These are phyloP conservation scores for Tenthredo scrophulariae DNA, from an alignment of 2,888 invertebrate species.

Conservation along the genomic window DNA sequence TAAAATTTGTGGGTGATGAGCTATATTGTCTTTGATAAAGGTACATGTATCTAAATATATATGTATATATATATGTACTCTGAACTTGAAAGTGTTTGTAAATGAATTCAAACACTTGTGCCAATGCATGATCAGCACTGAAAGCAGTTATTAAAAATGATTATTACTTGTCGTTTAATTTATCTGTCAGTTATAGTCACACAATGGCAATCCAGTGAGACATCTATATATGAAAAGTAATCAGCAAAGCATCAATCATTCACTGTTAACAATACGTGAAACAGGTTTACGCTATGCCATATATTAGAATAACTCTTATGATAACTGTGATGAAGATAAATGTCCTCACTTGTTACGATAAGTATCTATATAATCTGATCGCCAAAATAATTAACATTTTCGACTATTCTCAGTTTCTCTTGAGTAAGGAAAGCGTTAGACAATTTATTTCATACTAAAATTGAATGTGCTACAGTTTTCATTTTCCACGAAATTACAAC, in stretches of 20 bases:
- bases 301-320: neutral
- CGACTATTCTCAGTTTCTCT: neutral
- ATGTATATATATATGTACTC: neutral
- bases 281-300: neutral
- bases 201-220: neutral
- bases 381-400: neutral
- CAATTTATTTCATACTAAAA: neutral
- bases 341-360: neutral
- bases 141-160: neutral
- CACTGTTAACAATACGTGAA: neutral
- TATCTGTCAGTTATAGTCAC: neutral
- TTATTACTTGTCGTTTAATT: neutral
- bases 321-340: neutral
- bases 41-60: neutral
- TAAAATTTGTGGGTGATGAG: neutral
- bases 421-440: neutral
- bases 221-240: neutral
- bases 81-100: neutral
- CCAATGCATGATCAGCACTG: neutral
- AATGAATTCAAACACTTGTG: neutral
- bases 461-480: neutral
- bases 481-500: neutral
- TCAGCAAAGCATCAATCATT: slow-evolving; percentile 1
- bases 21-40: neutral
- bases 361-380: neutral